phyloP scores from a whole-genome alignment of 2,797 vertebrate genomes.

The Neomorphus geoffroyi region DNA sequence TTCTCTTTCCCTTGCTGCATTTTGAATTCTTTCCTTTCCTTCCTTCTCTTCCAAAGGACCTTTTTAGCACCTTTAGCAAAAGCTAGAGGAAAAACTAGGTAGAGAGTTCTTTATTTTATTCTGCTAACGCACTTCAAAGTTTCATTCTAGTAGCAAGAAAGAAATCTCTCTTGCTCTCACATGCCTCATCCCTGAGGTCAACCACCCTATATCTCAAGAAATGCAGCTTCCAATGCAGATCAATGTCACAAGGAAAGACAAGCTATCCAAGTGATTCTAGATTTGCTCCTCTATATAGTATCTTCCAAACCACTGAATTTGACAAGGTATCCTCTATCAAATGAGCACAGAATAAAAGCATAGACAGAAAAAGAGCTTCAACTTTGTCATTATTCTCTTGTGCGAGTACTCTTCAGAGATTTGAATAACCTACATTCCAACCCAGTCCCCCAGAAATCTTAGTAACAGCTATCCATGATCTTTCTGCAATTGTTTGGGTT shows the following conservation, averaged over 20 bases:
- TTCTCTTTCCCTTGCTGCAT: background rate
- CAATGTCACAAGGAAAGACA: background rate
- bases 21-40: background rate
- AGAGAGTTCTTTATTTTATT: background rate
- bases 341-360: background rate
- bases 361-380: background rate
- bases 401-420: background rate
- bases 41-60: background rate
- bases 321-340: background rate
- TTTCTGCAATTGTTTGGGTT: background rate
- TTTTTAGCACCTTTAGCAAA: background rate
- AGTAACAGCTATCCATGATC: background rate
- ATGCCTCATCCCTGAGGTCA: background rate
- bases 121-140: background rate
- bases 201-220: background rate
- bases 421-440: background rate
- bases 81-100: background rate
- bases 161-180: background rate
- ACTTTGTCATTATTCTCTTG: background rate
- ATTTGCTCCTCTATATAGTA: background rate
- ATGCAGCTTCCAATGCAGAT: background rate
- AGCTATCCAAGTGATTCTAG: background rate
- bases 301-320: conserved; percentile 11
- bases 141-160: background rate
- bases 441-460: background rate